Base-by-base conservation (phyloP, 1,140 invertebrate species). In the Callitettix versicolor region DNA sequence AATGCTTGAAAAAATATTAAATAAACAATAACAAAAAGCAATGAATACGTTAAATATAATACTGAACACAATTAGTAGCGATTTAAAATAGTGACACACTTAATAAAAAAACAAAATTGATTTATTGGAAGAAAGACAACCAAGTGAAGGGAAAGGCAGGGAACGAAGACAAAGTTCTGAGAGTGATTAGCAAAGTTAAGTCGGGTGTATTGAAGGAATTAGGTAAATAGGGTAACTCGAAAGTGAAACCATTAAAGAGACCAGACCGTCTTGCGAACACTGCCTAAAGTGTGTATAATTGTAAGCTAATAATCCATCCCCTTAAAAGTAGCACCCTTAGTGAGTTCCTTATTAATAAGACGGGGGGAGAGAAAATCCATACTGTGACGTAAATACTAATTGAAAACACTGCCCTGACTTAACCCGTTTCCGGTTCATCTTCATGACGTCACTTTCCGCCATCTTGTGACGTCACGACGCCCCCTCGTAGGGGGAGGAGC, bases 351-450 rank as follows among this genome's bases (percentile, higher is more conserved):
- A 46, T 46, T 46, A 46, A 46, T 46, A 46, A 46, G 43, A 46
- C 7, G 43, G 15, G 18, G 41, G 15, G 43, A 6, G 4, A 22
- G 43, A 46, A 46, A 46, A 46, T 46, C 43, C 43, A 46, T 46
- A 46, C 43, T 12, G 43, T 46, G 43, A 46, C 43, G 43, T 46
- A 46, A 22, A 14, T 22, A 22, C 43, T 46, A 46, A 46, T 46
- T 46, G 43, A 22, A 21, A 22, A 46, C n/a, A 46, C 43, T 46
- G 43, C 43, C 43, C 43, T 46, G 43, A 22, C 43, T 46, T 46
- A 46, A 46, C 43, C 43, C 43, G 43, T 46, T 46, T 46, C 43
- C 43, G 43, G 43, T 46, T 46, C 43, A 18, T n/a, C 41, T 5
- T 12, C 6, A n/a, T 46, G 43, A 46, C 43, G 43, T 46, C 43